These are phyloP conservation scores for Pipistrellus kuhlii DNA, from an alignment of 2,797 vertebrate genomes.

Conservation along the genomic window DNA sequence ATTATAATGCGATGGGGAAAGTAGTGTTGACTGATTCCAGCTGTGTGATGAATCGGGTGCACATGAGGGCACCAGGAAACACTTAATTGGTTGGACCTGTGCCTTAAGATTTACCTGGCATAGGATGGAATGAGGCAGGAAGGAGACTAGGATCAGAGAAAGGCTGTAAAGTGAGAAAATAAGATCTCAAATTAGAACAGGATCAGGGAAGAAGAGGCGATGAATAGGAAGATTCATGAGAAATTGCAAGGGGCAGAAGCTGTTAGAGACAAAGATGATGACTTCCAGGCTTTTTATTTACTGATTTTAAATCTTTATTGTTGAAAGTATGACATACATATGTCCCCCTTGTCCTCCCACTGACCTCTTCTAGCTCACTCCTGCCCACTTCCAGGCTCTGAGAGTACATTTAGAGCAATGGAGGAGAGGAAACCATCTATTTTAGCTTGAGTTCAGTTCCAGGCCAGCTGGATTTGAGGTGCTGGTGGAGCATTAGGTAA, in stretches of 20 bases:
- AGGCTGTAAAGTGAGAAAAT: not conserved
- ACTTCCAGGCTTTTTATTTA: not conserved
- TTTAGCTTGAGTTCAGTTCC: slow-evolving; percentile 19
- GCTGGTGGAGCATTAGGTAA: not conserved
- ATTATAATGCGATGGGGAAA: not conserved
- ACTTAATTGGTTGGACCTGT: not conserved
- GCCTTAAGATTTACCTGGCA: slow-evolving; percentile 14
- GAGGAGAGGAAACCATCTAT: not conserved
- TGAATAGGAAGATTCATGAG: not conserved
- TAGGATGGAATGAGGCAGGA: not conserved
- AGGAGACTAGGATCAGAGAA: not conserved
- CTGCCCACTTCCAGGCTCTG: not conserved
- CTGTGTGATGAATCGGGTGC: not conserved
- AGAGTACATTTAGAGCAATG: not conserved
- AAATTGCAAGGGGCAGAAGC: not conserved
- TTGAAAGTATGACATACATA: too few relatives aligned
- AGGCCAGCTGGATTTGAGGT: not conserved
- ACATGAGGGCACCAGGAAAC: not conserved
- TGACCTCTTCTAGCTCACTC: too few relatives aligned
- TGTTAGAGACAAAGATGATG: not conserved
- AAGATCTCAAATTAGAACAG: not conserved
- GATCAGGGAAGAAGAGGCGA: not conserved
- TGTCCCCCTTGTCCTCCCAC: too few relatives aligned
- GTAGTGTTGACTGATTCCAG: not conserved
- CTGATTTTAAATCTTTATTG: too few relatives aligned